Evolutionary conservation across 2,797 vertebrate species (phyloP).

Genomic region (Zonotrichia albicollis): DNA sequence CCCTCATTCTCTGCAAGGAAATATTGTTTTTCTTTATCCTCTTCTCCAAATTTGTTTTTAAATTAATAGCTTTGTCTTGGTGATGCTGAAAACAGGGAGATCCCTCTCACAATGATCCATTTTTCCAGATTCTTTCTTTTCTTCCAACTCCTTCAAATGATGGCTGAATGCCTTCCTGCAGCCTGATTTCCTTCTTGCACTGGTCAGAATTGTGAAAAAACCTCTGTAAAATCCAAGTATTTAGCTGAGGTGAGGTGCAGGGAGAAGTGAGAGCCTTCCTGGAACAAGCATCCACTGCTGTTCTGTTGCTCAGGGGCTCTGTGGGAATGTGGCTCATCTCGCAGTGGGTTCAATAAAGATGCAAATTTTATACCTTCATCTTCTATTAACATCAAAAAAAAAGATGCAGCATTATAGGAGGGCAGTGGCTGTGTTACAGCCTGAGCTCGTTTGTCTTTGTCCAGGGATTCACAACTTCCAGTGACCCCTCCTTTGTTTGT

Average conservation of each 20-base stretch:
- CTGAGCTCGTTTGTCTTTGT: neutral
- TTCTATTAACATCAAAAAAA: slow-evolving; percentile 14
- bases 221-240: neutral
- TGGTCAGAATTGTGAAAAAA: neutral
- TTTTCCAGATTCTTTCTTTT: neutral
- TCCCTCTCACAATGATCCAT: neutral
- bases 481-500: neutral
- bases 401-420: neutral
- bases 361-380: slow-evolving; percentile 38
- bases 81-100: neutral
- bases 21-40: neutral
- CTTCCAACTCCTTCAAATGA: neutral
- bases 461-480: neutral
- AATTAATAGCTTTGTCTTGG: neutral
- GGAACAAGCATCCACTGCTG: neutral
- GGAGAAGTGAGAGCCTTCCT: neutral
- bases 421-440: neutral
- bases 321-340: neutral
- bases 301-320: neutral
- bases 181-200: neutral
- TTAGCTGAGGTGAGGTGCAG: neutral
- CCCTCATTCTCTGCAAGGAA: neutral
- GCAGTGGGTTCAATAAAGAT: slow-evolving; percentile 13
- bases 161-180: neutral
- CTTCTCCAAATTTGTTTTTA: neutral